A percentile compares a stretch with the other conserved stretches of the same genome.
These are phyloP conservation scores for Fundulus diaphanus DNA, from an alignment of 2,797 vertebrate genomes.

Conservation along the genomic window DNA sequence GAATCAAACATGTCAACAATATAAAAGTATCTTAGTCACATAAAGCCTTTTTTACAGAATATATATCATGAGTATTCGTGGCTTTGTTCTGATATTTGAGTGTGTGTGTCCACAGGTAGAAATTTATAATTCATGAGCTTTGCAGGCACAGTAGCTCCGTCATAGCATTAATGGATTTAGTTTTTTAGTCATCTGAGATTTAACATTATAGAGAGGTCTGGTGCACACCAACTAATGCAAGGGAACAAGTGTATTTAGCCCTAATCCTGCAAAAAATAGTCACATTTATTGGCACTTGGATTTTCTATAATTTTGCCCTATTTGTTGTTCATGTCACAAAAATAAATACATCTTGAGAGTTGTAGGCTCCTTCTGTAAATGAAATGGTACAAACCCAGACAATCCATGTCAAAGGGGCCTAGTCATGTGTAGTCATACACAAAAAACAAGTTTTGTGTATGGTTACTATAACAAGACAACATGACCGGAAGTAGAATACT, in stretches of 20 bases:
- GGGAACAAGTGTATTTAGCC: background rate
- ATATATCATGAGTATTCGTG: slow-evolving; percentile 43
- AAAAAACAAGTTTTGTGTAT: no score
- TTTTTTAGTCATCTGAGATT: slow-evolving; percentile 65
- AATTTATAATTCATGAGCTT: background rate
- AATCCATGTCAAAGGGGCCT: no score
- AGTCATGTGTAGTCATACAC: no score
- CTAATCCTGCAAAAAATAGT: no score
- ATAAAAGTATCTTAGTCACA: slow-evolving; percentile 45
- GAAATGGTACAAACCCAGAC: no score
- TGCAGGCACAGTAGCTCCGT: slow-evolving; percentile 30
- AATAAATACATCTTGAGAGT: no score
- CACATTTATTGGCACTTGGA: background rate
- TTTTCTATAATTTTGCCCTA: no score
- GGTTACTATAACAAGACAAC: no score
- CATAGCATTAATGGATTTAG: slow-evolving; percentile 73
- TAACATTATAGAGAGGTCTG: slow-evolving; percentile 57
- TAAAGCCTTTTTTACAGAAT: slow-evolving; percentile 38
- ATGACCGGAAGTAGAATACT: no score
- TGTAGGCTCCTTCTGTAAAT: no score
- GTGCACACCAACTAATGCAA: background rate
- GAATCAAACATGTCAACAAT: slow-evolving; percentile 40
- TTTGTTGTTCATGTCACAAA: no score
- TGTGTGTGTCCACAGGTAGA: background rate
- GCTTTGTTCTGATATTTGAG: slow-evolving; percentile 17